A percentile compares a stretch with the other conserved stretches of the same genome.
These are phyloP conservation scores for Drosophila pallidifrons DNA, from an alignment of 1,140 invertebrate species.

Conservation along the genomic window DNA sequence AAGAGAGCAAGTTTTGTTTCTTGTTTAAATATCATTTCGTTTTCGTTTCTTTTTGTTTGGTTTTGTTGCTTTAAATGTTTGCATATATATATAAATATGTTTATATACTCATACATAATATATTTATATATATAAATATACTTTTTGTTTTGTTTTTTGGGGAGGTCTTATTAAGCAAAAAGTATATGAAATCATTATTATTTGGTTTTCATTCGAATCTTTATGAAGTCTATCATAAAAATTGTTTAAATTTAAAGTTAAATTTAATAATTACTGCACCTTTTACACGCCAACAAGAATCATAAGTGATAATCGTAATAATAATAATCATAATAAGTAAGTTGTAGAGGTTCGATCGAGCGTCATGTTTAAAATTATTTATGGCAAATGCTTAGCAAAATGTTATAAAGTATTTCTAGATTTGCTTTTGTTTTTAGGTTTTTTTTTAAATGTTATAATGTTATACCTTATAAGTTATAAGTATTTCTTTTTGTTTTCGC, in stretches of 20 bases:
- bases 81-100: slow-evolving; percentile 54
- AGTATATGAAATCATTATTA: slow-evolving; percentile 74
- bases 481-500: slow-evolving; percentile 27
- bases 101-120: slow-evolving; percentile 36
- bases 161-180: slow-evolving; percentile 69
- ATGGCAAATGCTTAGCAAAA: slow-evolving; percentile 73
- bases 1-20: slow-evolving; percentile 72
- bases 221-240: slow-evolving; percentile 73
- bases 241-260: slow-evolving; percentile 65
- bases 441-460: slow-evolving; percentile 27
- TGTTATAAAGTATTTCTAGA: slow-evolving; percentile 46
- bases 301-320: slow-evolving; percentile 60
- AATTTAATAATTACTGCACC: slow-evolving; percentile 56
- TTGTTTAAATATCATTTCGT: slow-evolving; percentile 65
- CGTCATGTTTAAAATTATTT: slow-evolving; percentile 54
- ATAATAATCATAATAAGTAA: slow-evolving; percentile 51
- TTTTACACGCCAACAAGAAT: slow-evolving; percentile 68
- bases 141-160: slow-evolving; percentile 9
- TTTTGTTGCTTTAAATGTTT: slow-evolving; percentile 50
- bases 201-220: slow-evolving; percentile 34
- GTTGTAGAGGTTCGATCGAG: slow-evolving; percentile 48
- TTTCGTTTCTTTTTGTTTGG: slow-evolving; percentile 49
- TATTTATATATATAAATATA: slow-evolving; percentile 39
- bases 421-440: slow-evolving; percentile 34
- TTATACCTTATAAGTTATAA: slow-evolving; percentile 28